A percentile compares a stretch with the other conserved stretches of the same genome.
Evolutionary conservation across 2,113 vertebrate genomes (phyloP).

Genomic region (Fukomys damarensis): DNA sequence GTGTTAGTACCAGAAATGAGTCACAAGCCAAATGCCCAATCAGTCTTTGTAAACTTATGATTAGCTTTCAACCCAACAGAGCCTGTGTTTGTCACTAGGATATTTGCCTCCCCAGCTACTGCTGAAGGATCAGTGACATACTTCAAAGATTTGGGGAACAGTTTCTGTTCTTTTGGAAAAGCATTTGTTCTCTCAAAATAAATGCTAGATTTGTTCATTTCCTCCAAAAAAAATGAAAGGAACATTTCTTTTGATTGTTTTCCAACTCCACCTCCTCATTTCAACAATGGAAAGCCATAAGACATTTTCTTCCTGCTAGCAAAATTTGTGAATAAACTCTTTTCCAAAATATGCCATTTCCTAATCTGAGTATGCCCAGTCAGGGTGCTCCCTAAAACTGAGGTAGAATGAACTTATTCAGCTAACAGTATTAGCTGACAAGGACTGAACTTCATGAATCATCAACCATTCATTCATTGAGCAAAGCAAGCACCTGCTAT

Average conservation of each 20-base stretch:
- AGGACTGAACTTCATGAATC: neutral
- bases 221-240: conserved; percentile 71
- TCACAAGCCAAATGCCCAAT: conserved; percentile 72
- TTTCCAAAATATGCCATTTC: neutral
- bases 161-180: conserved; percentile 57
- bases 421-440: neutral
- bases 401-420: conserved; percentile 40
- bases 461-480: neutral
- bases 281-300: conserved; percentile 61
- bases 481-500: neutral
- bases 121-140: conserved; percentile 72
- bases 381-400: conserved; percentile 3
- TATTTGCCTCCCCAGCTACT: conserved; percentile 59
- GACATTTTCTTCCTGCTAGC: conserved; percentile 37
- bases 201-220: conserved; percentile 71
- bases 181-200: conserved; percentile 68
- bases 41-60: conserved; percentile 73
- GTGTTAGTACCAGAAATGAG: conserved; percentile 65
- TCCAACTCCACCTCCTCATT: conserved; percentile 69
- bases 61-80: conserved; percentile 78
- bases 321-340: conserved; percentile 57
- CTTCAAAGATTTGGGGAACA: conserved; percentile 75
- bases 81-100: conserved; percentile 56
- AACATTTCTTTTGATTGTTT: conserved; percentile 68
- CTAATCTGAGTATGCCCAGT: neutral